Conservation (phyloP, 2,888 invertebrate species). For the Drosophila meridionalis region DNA sequence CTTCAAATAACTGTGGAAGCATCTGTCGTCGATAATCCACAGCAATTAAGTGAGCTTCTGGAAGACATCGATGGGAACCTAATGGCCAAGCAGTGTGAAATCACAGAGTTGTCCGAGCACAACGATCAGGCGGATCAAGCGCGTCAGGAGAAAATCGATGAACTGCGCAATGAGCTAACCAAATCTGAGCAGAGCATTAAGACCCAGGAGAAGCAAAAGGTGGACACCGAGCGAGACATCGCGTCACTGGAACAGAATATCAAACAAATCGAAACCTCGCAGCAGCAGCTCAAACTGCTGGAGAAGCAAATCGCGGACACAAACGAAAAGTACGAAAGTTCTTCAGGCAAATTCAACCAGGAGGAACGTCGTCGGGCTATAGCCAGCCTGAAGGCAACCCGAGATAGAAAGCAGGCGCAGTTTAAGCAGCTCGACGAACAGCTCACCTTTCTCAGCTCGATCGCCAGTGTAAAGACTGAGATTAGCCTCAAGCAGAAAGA, state of each 20-base stretch:
- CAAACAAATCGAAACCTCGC: constrained; percentile 87
- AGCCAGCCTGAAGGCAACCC: constrained; percentile 86
- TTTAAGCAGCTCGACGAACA: constrained; percentile 87
- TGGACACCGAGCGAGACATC: constrained; percentile 86
- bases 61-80: constrained; percentile 73
- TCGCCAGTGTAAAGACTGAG: constrained; percentile 81
- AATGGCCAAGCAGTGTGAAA: constrained; percentile 72
- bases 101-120: constrained; percentile 63
- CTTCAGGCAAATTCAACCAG: constrained; percentile 68
- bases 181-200: constrained; percentile 89
- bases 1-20: constrained; percentile 65
- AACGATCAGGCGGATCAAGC: constrained; percentile 83
- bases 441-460: constrained; percentile 82
- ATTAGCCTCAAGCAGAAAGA: constrained; percentile 83
- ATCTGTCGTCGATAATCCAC: constrained; percentile 56
- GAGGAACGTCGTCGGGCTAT: constrained; percentile 85
- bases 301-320: constrained; percentile 85
- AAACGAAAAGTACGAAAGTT: constrained; percentile 71
- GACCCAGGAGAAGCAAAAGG: constrained; percentile 86
- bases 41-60: constrained; percentile 82
- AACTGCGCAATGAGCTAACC: constrained; percentile 86
- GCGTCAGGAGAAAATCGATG: constrained; percentile 87
- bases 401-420: constrained; percentile 87
- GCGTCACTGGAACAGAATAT: constrained; percentile 87
- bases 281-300: constrained; percentile 85